Percentiles rank a stretch among this genome's conserved stretches.
Conservation (phyloP, 2,113 vertebrate species). For the Hippocampus mohnikei region DNA sequence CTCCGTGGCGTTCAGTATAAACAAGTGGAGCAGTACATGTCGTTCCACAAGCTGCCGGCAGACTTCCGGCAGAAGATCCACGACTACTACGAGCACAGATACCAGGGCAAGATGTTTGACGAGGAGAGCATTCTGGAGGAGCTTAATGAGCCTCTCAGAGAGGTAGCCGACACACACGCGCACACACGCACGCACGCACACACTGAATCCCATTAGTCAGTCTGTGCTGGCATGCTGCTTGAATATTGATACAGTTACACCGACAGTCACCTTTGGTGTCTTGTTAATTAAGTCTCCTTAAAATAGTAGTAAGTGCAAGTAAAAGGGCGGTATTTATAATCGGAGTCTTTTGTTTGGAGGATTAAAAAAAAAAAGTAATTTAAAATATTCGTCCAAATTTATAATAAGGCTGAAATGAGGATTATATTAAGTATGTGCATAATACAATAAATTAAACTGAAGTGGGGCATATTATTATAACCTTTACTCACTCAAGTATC, state of each 20-base stretch:
- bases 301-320: not conserved
- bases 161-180: conserved; percentile 70
- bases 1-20: conserved; percentile 80
- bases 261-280: not conserved
- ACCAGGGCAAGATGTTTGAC: conserved; percentile 99
- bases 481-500: no score
- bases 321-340: not conserved
- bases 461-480: no score
- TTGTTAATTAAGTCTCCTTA: not conserved
- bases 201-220: not conserved
- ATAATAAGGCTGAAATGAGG: no score
- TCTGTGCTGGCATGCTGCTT: not conserved
- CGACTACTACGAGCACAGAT: conserved; percentile 95
- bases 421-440: no score
- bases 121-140: conserved; percentile 97
- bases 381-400: no score
- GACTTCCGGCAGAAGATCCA: conserved; percentile 97
- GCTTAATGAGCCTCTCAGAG: conserved; percentile 88
- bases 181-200: not conserved
- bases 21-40: conserved; percentile 99
- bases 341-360: not conserved
- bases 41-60: conserved; percentile 94
- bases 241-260: not conserved
- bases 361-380: no score
- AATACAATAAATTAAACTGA: no score